Evolutionary conservation across 2,888 invertebrate species (phyloP), one percentile per base, ranked within the genome.

Genomic region (Candidula unifasciata): DNA sequence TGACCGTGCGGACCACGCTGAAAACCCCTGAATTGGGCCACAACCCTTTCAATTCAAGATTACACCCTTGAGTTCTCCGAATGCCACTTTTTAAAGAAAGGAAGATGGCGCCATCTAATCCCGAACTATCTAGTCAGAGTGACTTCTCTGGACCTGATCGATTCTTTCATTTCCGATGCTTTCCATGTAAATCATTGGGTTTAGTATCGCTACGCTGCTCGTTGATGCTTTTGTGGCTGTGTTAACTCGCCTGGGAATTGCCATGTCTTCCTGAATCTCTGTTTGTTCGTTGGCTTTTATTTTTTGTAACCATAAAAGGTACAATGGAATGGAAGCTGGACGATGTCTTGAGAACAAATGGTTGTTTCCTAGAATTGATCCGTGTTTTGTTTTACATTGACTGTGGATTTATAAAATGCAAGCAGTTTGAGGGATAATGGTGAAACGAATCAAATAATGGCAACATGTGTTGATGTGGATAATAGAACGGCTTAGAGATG

Each of bases 101-200:
- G 37, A 16, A 44, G 2, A 24, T 24, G 27, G 24, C 71, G 44
- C 71, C 44, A 44, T n/a, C n/a, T 44, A 44, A 73, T 5, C 30
- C 21, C 1, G 1, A 76, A 76, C 57, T 57, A n/a, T 54, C 57
- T 27, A 33, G 30, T 30, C 57, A 24, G 30, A n/a, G 21, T 18
- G 54, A 76, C 33, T 60, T 76, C 76, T 57, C 33, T 57, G 30
- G 57, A 18, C 54, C n/a, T 2, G 57, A 76, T 76, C 76, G 76
- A 76, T 76, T 54, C 33, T 60, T 76, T 76, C 54, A 57, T 76
- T 76, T 76, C 57, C 57, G 76, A 54, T 57, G 30, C 33, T 33
- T 57, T 76, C 57, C 76, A 35, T 57, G 57, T 76, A 33, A 76
- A 57, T 76, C 76, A 33, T 54, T 76, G 76, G 16, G 27, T 57